Evolutionary conservation across 2,888 invertebrate genomes (phyloP).

Genomic region (Aethes cnicana): DNA sequence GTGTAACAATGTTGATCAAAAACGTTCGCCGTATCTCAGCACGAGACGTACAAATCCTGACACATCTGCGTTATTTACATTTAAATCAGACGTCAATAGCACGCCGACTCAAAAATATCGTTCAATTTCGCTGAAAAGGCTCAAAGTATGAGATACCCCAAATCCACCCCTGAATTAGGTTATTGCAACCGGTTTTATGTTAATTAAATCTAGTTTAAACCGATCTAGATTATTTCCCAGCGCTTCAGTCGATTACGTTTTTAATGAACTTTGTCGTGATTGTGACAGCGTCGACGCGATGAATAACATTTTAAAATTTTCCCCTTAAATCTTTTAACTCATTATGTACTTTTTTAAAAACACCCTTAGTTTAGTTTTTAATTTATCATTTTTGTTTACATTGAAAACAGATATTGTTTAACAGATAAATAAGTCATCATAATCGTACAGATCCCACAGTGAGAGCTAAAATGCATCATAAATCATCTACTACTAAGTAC

Average conservation of each 20-base stretch:
- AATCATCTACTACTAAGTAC: too few relatives aligned
- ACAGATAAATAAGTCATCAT: too few relatives aligned
- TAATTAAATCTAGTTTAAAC: constrained; percentile 24
- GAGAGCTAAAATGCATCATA: too few relatives aligned
- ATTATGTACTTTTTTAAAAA: not conserved
- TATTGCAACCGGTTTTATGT: constrained; percentile 12
- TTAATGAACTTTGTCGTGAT: constrained; percentile 68
- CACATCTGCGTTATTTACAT: not conserved
- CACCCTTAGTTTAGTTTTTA: not conserved
- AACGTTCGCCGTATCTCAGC: too few relatives aligned
- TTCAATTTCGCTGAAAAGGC: not conserved
- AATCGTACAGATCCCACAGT: too few relatives aligned
- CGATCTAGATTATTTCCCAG: constrained; percentile 20
- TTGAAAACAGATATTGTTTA: too few relatives aligned
- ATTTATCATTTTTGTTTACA: not conserved
- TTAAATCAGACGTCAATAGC: constrained; percentile 8
- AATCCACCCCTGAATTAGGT: not conserved
- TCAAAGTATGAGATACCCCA: not conserved
- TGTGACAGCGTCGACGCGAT: constrained; percentile 59
- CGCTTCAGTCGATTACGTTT: constrained; percentile 67
- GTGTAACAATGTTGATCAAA: too few relatives aligned
- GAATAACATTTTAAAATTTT: constrained; percentile 34
- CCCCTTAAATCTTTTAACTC: not conserved
- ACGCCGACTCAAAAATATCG: not conserved
- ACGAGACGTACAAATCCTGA: not conserved